Base-by-base conservation (phyloP, 2,113 vertebrate species). In the Smithornis capensis region DNA sequence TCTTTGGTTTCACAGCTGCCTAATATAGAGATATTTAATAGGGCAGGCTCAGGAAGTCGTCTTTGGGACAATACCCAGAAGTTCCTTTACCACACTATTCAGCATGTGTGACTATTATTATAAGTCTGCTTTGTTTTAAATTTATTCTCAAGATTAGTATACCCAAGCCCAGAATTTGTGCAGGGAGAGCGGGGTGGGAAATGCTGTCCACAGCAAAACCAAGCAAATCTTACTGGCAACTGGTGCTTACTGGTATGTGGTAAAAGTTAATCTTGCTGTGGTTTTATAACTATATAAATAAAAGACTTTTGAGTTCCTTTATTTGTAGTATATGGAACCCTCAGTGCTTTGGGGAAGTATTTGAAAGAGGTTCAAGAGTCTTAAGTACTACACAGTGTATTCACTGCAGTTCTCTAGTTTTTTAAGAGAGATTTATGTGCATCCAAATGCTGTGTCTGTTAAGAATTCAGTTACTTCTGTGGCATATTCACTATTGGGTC, bases 391-490 rank as follows among this genome's bases (percentile, higher is more conserved):
- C 40, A 71, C 24, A 44, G 38, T 74, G 42, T 90, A 91, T 45
- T 87, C 74, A 60, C 24, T 89, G 68, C 63, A 69, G 76, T 91
- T 74, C 31, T 75, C 57, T 40, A 3, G 12, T 65, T 74, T 89
- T 96, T 84, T 23, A 65, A 93, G 83, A 92, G 83, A 74, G 21
- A 22, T 87, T 79, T 71, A 89, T 21, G 40, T 92, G 75, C 71
- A 94, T 85, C 84, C 76, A 93, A 49, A 92, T 83, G 31, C 37
- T 33, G 6, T 47, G 19, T 65, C 44, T 78, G 81, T 49, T 52
- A 88, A 82, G 42, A 84, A 75, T 69, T 68, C 3, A 27, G 73
- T 90, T 91, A 47, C 19, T 84, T 73, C 84, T 89, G 55, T 74
- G 74, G 23, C 45, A 63, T 64, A 63, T 31, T 94, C 55, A 40